Percentiles rank a stretch among this genome's conserved stretches.
Conservation (phyloP, 1,140 invertebrate species). For the Bombus haemorrhoidalis region DNA sequence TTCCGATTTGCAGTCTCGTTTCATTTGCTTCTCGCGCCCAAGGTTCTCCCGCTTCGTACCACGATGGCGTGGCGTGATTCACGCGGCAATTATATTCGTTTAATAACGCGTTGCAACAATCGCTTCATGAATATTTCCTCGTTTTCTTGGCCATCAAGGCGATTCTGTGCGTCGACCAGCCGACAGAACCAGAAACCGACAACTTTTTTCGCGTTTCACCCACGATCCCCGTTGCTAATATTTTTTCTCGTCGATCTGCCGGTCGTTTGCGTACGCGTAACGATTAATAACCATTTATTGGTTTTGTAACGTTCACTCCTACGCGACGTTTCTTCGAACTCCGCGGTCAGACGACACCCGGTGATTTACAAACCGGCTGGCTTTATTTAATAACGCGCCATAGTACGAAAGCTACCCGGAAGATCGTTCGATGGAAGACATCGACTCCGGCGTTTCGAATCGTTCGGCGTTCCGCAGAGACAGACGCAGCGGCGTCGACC, state of each 20-base stretch:
- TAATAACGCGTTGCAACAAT: constrained; percentile 42
- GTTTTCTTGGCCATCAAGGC: constrained; percentile 19
- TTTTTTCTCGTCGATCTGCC: neutral
- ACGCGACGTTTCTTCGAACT: neutral
- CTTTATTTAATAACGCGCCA: constrained; percentile 40
- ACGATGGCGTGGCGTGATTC: constrained; percentile 6
- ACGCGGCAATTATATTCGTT: constrained; percentile 29
- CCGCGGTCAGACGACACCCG: neutral
- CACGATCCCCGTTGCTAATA: neutral
- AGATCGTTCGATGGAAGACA: constrained; percentile 30
- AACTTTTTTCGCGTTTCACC: neutral
- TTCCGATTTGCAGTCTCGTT: constrained; percentile 21
- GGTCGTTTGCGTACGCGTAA: neutral
- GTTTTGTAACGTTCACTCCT: constrained; percentile 5
- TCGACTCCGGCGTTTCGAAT: constrained; percentile 21
- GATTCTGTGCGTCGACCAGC: neutral
- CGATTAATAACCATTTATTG: constrained; percentile 38
- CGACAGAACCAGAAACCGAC: neutral
- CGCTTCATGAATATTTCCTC: constrained; percentile 42
- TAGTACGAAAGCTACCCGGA: constrained; percentile 22
- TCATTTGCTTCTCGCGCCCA: neutral
- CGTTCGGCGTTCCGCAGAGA: neutral
- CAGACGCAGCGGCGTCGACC: constrained; percentile 1
- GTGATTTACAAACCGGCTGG: constrained; percentile 28
- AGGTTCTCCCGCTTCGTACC: neutral